A percentile compares a stretch with the other conserved stretches of the same genome.
Evolutionary conservation across 2,888 invertebrate genomes (phyloP).

Genomic region (Drosophila atripex): DNA sequence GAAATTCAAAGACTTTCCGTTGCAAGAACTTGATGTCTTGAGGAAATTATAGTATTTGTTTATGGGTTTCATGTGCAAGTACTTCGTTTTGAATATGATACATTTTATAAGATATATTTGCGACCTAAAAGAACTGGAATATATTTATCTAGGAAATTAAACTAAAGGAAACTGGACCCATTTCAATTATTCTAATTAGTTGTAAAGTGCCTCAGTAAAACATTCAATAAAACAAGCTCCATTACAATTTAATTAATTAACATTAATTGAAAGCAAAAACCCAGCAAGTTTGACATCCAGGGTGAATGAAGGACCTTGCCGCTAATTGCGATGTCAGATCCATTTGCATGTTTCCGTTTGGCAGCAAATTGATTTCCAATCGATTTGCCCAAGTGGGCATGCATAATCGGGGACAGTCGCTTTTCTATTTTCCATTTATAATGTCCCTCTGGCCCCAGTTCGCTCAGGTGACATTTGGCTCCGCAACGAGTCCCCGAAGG

Average conservation of each 20-base stretch:
- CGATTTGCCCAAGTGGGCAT: constrained; percentile 51
- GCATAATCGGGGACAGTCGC: constrained; percentile 48
- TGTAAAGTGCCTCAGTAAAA: constrained; percentile 26
- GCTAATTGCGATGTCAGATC: constrained; percentile 47
- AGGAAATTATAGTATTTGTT: not conserved
- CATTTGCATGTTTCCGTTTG: constrained; percentile 53
- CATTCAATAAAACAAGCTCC: constrained; percentile 17
- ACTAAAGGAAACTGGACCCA: constrained; percentile 5
- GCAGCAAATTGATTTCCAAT: constrained; percentile 32
- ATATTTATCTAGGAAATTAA: constrained; percentile 1
- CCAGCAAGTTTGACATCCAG: constrained; percentile 7
- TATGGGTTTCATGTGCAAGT: not conserved
- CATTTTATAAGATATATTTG: not conserved
- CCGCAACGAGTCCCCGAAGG: constrained; percentile 38
- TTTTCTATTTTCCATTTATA: constrained; percentile 5
- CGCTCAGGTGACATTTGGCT: constrained; percentile 37
- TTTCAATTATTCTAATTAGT: constrained; percentile 22
- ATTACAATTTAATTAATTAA: constrained; percentile 20
- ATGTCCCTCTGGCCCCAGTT: not conserved
- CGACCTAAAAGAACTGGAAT: not conserved
- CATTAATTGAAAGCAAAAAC: constrained; percentile 25
- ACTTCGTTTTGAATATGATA: not conserved
- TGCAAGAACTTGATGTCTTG: not conserved
- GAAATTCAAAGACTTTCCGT: not conserved
- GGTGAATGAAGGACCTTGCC: constrained; percentile 5